Evolutionary conservation across 2,797 vertebrate genomes (phyloP).

Genomic region (Premnoplex brunnescens): DNA sequence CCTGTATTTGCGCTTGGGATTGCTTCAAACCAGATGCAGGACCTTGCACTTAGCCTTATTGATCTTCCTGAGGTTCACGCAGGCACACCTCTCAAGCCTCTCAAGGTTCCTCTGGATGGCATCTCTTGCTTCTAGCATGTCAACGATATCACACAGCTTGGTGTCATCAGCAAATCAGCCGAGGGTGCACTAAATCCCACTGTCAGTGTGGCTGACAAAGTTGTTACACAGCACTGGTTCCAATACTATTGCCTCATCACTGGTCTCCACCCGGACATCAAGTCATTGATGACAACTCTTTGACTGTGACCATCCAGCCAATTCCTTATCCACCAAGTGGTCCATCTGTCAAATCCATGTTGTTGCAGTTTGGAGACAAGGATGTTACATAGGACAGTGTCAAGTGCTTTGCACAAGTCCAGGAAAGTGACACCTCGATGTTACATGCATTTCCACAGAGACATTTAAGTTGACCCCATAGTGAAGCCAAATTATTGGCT

Average conservation of each 20-base stretch:
- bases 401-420: not conserved
- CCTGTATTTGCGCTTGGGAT: not conserved
- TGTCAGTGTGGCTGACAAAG: not conserved
- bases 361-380: not conserved
- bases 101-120: no score
- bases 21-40: not conserved
- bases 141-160: not conserved
- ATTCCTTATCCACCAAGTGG: not conserved
- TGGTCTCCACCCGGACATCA: not conserved
- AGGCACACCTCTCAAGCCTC: not conserved
- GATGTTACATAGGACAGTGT: not conserved
- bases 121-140: not conserved
- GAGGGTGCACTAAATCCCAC: not conserved
- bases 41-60: not conserved
- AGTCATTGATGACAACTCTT: not conserved
- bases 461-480: not conserved
- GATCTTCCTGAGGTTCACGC: not conserved
- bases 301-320: not conserved
- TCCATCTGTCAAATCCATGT: not conserved
- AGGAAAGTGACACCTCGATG: not conserved
- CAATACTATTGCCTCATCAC: not conserved
- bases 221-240: no score
- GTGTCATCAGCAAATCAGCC: accelerated
- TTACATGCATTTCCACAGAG: not conserved
- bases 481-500: not conserved